A percentile compares a stretch with the other conserved stretches of the same genome.
Evolutionary conservation across 1,140 invertebrate species (phyloP).

Genomic region (Ceratosolen solmsi): DNA sequence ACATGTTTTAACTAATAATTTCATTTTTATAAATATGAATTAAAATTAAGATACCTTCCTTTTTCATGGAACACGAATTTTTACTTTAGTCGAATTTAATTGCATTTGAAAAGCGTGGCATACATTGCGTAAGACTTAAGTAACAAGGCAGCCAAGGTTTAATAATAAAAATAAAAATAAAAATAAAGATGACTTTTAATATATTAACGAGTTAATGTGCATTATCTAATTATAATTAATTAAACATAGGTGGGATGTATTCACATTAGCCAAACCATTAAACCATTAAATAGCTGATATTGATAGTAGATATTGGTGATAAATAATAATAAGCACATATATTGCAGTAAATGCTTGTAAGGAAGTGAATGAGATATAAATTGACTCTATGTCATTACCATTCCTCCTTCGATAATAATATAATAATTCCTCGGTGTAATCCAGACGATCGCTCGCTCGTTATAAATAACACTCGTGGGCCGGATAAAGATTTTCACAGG

Average conservation of each 20-base stretch:
- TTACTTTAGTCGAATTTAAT: no score
- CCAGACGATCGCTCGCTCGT: not conserved
- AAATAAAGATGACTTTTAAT: no score
- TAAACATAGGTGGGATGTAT: no score
- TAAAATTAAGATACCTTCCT: not conserved
- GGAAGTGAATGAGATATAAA: not conserved
- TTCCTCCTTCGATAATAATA: not conserved
- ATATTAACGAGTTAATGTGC: no score
- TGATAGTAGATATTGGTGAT: not conserved
- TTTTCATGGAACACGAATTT: no score
- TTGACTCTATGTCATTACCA: not conserved
- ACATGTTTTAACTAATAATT: not conserved
- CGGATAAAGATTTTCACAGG: not conserved
- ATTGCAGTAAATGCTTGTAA: not conserved
- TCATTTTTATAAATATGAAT: not conserved
- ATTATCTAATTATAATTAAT: no score
- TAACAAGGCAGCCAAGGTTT: no score
- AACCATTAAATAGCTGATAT: not conserved
- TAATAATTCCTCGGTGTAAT: not conserved
- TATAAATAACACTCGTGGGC: not conserved
- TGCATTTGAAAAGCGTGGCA: no score
- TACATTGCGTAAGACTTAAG: no score
- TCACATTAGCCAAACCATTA: not conserved
- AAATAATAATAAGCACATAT: not conserved
- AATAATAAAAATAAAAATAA: no score